These are phyloP conservation scores for Arbacia lixula DNA, from an alignment of 53 echinoderm and acorn worm genomes.

Conservation along the genomic window DNA sequence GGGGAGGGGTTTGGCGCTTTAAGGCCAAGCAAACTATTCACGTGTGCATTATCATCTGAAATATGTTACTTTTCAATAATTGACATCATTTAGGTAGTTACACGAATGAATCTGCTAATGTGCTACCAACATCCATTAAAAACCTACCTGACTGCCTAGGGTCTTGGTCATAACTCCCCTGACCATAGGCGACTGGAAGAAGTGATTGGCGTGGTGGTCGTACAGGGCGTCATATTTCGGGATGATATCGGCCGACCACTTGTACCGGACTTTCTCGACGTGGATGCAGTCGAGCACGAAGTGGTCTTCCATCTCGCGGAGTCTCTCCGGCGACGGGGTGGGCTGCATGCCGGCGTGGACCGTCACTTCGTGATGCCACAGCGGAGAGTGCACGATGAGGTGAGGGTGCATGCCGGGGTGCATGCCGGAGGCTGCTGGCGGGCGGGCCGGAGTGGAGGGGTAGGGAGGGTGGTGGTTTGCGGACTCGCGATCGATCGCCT, in stretches of 20 bases:
- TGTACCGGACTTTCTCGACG: conserved; percentile 83
- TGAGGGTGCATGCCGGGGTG: conserved; percentile 42
- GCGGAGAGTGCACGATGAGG: conserved; percentile 57
- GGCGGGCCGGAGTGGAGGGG: no score
- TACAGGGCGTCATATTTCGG: conserved; percentile 87
- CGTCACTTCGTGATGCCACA: conserved; percentile 53
- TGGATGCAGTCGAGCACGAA: conserved; percentile 88
- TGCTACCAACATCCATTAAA: no score
- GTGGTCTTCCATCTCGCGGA: conserved; percentile 64
- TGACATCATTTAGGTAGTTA: no score
- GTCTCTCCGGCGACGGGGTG: conserved; percentile 30
- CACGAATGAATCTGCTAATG: no score
- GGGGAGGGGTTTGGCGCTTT: no score
- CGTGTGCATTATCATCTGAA: no score
- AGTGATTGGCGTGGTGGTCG: conserved; percentile 73
- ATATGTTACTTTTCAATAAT: no score
- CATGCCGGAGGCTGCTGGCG: no score
- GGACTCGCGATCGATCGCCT: no score
- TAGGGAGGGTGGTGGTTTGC: no score
- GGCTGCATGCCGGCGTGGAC: conserved; percentile 42
- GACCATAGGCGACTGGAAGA: conserved; percentile 82
- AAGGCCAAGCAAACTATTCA: no score
- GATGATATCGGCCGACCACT: conserved; percentile 94
- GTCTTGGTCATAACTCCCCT: conserved; percentile 67
- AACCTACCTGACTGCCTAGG: conserved; percentile 61